Conservation (phyloP, 2,888 invertebrate species). For the Polymixis lichenea region DNA sequence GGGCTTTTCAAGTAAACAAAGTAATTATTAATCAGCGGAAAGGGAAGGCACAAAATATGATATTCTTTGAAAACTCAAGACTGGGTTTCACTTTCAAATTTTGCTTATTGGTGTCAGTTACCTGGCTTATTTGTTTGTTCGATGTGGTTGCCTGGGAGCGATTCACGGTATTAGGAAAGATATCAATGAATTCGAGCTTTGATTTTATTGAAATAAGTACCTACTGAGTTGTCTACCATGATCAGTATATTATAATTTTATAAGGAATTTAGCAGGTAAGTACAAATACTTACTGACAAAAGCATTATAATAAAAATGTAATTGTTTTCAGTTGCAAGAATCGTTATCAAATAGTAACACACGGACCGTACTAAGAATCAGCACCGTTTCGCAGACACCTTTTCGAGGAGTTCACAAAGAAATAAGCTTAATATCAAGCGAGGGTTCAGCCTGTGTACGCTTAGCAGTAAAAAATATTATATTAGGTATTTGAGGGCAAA, state of each 20-base stretch:
- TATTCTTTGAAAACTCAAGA: constrained; percentile 52
- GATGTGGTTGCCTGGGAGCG: constrained; percentile 46
- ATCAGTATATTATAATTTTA: background rate
- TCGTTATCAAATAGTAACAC: constrained; percentile 14
- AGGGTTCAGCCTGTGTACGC: constrained; percentile 5
- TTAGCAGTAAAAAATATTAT: constrained; percentile 34
- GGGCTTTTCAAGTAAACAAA: constrained; percentile 50
- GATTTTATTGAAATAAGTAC: constrained; percentile 14
- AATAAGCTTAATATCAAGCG: constrained; percentile 28
- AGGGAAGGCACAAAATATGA: constrained; percentile 57
- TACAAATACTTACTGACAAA: background rate
- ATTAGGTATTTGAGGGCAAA: constrained; percentile 36
- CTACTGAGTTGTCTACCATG: background rate
- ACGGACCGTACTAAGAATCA: constrained; percentile 26
- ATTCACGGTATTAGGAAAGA: constrained; percentile 18
- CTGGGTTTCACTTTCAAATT: constrained; percentile 53
- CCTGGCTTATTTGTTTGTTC: constrained; percentile 56
- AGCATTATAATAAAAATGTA: background rate
- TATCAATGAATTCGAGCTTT: constrained; percentile 7
- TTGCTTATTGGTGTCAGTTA: constrained; percentile 57
- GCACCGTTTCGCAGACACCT: constrained; percentile 20
- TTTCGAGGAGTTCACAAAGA: constrained; percentile 24
- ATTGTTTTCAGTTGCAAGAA: background rate
- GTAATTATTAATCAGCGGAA: constrained; percentile 54
- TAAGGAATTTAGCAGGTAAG: background rate